Evolutionary conservation across 1,140 invertebrate species (phyloP).

Genomic region (Oryzaephilus surinamensis): DNA sequence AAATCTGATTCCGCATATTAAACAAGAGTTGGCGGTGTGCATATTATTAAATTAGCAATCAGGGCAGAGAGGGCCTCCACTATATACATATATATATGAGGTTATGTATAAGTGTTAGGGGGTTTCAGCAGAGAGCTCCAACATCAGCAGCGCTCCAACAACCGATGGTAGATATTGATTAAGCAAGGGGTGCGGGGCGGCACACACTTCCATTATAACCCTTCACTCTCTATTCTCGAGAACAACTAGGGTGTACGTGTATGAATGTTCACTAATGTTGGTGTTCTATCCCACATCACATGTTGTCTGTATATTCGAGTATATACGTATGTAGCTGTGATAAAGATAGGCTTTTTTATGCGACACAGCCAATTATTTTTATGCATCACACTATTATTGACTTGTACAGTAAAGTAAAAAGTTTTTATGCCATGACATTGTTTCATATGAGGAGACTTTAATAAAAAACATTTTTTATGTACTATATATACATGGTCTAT

Average conservation of each 20-base stretch:
- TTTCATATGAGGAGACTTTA: no score
- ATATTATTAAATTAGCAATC: constrained; percentile 35
- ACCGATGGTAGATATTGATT: constrained; percentile 21
- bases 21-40: constrained; percentile 31
- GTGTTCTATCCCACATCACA: no score
- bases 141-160: no score
- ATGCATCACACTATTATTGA: no score
- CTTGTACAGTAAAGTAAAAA: no score
- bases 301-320: no score
- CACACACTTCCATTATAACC: constrained; percentile 14
- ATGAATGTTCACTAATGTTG: no score
- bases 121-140: no score
- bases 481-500: no score
- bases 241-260: constrained; percentile 13
- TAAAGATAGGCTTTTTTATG: constrained; percentile 4
- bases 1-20: constrained; percentile 30
- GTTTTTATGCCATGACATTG: no score
- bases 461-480: no score
- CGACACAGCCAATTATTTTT: constrained; percentile 8
- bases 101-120: constrained; percentile 9
- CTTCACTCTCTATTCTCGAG: constrained; percentile 13
- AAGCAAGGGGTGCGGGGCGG: constrained; percentile 16
- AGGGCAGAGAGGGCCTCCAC: constrained; percentile 16
- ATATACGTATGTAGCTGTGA: no score
- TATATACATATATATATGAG: constrained; percentile 19